Conservation (phyloP, 2,797 vertebrate genomes). For the Syngnathus acus region DNA sequence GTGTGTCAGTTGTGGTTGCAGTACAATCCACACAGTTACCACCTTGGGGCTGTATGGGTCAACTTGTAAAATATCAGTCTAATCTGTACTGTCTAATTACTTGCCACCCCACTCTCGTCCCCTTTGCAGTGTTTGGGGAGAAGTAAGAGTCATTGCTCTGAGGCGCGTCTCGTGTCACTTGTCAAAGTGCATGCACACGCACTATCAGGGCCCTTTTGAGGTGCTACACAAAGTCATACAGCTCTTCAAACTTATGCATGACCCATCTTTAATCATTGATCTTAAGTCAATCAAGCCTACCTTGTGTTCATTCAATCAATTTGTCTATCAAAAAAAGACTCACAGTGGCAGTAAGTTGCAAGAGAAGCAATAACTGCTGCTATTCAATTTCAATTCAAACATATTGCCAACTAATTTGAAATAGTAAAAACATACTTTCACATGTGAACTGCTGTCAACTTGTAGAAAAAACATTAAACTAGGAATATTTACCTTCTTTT, state of each 20-base stretch:
- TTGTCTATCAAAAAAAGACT: neutral
- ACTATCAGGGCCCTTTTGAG: constrained; percentile 11
- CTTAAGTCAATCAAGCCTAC: neutral
- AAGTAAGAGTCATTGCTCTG: constrained; percentile 28
- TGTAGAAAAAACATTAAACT: constrained; percentile 62
- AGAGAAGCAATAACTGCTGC: neutral
- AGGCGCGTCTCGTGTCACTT: neutral
- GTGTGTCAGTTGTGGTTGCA: constrained; percentile 7
- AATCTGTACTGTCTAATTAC: constrained; percentile 64
- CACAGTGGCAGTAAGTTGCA: constrained; percentile 1
- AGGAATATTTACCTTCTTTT: constrained; percentile 65
- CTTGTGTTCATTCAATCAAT: constrained; percentile 4
- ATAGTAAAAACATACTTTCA: constrained; percentile 8
- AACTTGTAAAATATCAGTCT: constrained; percentile 61
- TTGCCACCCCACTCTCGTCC: constrained; percentile 36
- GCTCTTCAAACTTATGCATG: neutral
- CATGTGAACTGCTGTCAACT: neutral
- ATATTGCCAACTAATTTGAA: no score
- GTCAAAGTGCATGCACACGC: constrained; percentile 9
- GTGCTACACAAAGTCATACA: constrained; percentile 2
- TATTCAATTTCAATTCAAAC: neutral
- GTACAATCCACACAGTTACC: constrained; percentile 18
- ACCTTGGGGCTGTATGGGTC: constrained; percentile 38
- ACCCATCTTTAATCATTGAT: neutral
- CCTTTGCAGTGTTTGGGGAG: constrained; percentile 16